Percentiles rank a stretch among this genome's conserved stretches.
These are phyloP conservation scores for Piaya cayana DNA, from an alignment of 2,113 vertebrate genomes.

Conservation along the genomic window DNA sequence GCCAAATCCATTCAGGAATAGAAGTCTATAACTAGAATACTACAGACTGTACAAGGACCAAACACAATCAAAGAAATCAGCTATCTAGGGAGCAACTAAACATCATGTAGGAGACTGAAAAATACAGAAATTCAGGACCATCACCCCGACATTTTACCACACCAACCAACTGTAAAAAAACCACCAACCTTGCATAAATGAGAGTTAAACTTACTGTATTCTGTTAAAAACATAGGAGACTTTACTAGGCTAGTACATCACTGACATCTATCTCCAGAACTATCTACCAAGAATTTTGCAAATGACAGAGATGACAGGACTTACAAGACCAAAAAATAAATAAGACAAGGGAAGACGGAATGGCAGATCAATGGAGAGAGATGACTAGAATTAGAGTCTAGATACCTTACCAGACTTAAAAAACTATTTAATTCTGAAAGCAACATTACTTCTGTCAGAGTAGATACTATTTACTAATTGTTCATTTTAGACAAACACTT, in stretches of 20 bases:
- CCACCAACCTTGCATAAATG: neutral
- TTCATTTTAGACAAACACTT: neutral
- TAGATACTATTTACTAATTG: neutral
- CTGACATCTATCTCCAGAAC: neutral
- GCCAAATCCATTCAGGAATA: neutral
- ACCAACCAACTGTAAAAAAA: neutral
- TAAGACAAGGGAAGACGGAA: accelerated
- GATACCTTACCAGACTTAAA: neutral
- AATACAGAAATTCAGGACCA: neutral
- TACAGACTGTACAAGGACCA: neutral
- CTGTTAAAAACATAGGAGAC: neutral
- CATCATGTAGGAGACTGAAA: neutral
- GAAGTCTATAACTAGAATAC: neutral
- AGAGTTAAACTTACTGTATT: no score
- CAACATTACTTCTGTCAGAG: neutral
- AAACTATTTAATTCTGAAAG: neutral
- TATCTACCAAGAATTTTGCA: neutral
- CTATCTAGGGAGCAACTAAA: neutral
- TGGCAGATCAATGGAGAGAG: neutral
- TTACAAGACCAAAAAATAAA: neutral
- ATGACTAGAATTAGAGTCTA: neutral
- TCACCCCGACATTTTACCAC: neutral
- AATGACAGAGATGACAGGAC: neutral
- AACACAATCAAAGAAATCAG: neutral
- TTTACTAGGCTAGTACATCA: neutral